Conservation (phyloP, 92 coral and sea anemone species). For the Actinernus sp. region DNA sequence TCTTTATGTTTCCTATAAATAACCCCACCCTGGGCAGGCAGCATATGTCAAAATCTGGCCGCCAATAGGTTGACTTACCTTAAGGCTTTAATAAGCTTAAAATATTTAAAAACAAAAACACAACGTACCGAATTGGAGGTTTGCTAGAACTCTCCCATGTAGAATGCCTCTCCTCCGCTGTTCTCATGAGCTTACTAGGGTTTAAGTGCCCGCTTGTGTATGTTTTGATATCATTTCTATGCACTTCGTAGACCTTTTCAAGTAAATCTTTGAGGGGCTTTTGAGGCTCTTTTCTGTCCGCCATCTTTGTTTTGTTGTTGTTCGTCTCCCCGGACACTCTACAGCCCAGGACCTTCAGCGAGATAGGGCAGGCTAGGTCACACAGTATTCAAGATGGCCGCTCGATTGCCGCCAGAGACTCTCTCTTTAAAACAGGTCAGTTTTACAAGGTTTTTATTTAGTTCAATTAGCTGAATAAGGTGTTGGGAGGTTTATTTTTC, state of each 20-base stretch:
- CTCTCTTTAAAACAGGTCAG: constrained; percentile 79
- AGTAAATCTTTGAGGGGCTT: constrained; percentile 70
- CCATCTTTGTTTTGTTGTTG: constrained; percentile 66
- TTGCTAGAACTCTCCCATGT: constrained; percentile 83
- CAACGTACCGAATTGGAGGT: constrained; percentile 75
- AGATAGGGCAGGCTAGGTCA: constrained; percentile 21
- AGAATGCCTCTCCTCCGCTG: constrained; percentile 63
- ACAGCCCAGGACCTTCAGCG: constrained; percentile 21
- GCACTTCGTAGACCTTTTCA: constrained; percentile 89
- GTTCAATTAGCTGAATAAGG: no score
- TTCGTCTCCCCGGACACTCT: constrained; percentile 43
- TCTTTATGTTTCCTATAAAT: no score
- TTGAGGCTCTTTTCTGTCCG: constrained; percentile 65
- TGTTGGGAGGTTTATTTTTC: no score
- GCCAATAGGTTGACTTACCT: no score
- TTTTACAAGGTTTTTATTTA: background rate
- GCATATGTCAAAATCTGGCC: no score
- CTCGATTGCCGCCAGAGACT: constrained; percentile 62
- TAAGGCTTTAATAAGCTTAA: background rate
- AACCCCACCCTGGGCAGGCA: no score
- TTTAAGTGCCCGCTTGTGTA: constrained; percentile 96
- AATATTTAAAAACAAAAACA: background rate
- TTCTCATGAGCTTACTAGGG: constrained; percentile 76
- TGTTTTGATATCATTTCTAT: constrained; percentile 92
- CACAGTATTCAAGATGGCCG: constrained; percentile 69